phyloP scores from a whole-genome alignment of 2,113 vertebrate genomes.

The Recurvirostra avosetta region DNA sequence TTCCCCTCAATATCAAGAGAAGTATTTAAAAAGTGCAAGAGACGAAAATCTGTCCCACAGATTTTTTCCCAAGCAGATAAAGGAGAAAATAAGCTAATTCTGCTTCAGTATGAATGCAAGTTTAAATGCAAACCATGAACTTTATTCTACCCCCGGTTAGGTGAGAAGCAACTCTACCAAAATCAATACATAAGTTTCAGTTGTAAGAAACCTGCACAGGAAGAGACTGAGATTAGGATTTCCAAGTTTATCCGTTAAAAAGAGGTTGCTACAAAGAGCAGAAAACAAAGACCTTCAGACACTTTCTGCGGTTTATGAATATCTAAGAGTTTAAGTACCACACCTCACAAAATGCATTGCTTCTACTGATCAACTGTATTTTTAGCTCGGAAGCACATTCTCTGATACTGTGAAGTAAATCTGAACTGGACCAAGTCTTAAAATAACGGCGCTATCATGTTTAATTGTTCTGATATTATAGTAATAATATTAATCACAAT shows the following conservation, averaged over 20 bases:
- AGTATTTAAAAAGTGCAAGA: neutral
- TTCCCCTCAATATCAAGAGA: neutral
- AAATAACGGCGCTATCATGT: neutral
- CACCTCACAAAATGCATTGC: neutral
- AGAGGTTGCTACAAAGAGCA: neutral
- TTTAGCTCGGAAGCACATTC: neutral
- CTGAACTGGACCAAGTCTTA: neutral
- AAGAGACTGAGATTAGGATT: neutral
- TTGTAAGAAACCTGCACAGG: neutral
- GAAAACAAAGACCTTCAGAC: neutral
- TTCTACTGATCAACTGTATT: neutral
- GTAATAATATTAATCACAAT: neutral
- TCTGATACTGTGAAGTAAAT: neutral
- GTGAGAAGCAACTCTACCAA: neutral
- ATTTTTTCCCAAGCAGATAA: neutral
- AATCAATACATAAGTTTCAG: neutral
- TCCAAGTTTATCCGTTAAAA: neutral
- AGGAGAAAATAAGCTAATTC: neutral
- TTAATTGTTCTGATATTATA: neutral
- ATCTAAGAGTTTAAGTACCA: neutral
- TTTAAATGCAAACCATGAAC: neutral
- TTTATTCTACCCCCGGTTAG: neutral
- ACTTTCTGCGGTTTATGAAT: neutral
- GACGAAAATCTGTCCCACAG: neutral
- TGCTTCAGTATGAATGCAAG: neutral